Conservation (phyloP, 2,113 vertebrate species). For the Sorex araneus region DNA sequence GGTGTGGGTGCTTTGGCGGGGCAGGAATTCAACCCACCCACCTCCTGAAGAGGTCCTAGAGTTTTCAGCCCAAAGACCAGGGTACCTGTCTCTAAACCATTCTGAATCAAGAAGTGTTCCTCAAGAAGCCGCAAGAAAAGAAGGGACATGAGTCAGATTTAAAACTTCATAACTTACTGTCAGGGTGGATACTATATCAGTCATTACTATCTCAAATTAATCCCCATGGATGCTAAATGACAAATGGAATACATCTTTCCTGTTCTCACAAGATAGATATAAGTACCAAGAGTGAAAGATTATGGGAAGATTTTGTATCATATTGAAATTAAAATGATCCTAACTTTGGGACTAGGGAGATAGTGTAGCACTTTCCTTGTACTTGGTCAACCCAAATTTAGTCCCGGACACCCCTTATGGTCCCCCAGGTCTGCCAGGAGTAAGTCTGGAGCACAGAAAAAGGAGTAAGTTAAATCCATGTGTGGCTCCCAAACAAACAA, state of each 20-base stretch:
- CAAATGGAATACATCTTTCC: conserved; percentile 27
- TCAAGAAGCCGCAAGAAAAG: conserved; percentile 30
- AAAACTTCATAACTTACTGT: conserved; percentile 36
- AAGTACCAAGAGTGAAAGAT: conserved; percentile 47
- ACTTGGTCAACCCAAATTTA: too few relatives aligned
- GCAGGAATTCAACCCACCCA: too few relatives aligned
- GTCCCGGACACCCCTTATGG: too few relatives aligned
- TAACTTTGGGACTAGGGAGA: neutral
- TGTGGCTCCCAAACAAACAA: too few relatives aligned
- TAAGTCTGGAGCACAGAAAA: too few relatives aligned
- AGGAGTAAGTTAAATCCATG: too few relatives aligned
- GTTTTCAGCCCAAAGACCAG: too few relatives aligned
- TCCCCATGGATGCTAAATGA: conserved; percentile 63
- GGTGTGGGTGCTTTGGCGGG: too few relatives aligned
- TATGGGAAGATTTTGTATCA: neutral
- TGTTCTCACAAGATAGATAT: neutral
- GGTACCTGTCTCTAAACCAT: too few relatives aligned
- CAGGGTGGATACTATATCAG: conserved; percentile 35
- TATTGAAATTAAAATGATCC: conserved; percentile 24
- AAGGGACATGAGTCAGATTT: neutral
- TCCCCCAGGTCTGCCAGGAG: too few relatives aligned
- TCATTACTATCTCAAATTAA: conserved; percentile 59
- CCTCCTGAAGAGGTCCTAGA: too few relatives aligned
- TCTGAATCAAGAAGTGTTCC: conserved; percentile 20
- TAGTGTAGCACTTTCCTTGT: too few relatives aligned